Evolutionary conservation across 2,797 vertebrate genomes (phyloP), one percentile per base, ranked within the genome.

Genomic region (Pteropus rufus): DNA sequence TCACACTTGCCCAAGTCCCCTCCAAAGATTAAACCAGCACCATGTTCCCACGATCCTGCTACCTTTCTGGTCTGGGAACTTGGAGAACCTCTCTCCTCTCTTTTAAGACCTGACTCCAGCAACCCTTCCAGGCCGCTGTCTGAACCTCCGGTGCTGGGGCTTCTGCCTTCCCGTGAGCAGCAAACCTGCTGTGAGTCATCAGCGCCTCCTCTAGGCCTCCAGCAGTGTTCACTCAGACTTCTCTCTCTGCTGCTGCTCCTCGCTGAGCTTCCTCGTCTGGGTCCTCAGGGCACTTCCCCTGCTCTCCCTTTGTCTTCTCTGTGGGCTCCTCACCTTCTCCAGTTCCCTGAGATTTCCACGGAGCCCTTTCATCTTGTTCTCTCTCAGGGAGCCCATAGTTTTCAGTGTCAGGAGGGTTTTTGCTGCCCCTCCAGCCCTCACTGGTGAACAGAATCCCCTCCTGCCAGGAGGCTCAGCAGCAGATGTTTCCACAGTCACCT

Each of bases 151-250:
- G 21, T 34, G 18, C 8, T 5, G 41, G n/a, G 44, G 46, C 64
- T 58, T 34, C 90, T 67, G 46, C 70, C 58, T 44, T 34, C 69
- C 36, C 14, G 5, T 3, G 10, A 56, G 9, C 44, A 41, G 26
- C 80, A 34, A 34, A 65, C 14, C 49, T 24, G 46, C 49, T 29
- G 3, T 34, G 18, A 3, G 3, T 12, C 19, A 44, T 12, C 52
- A 34, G 31, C 31, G 10, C 36, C 6, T 8, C 15, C 39, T 46
- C 46, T 36, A 34, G 15, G 36, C 31, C 19, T 46, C 5, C 2
- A 0, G 76, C 10, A 0, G 8, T 24, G 2, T 31, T 46, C 12
- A 29, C 23, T 21, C 31, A 2, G 1, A 14, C 11, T 29, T 29
- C 60, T 58, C 16, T 21, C 81, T 56, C 29, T 31, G 24, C 16